phyloP scores from a whole-genome alignment of 2,113 vertebrate species.

The Dasypus novemcinctus region DNA sequence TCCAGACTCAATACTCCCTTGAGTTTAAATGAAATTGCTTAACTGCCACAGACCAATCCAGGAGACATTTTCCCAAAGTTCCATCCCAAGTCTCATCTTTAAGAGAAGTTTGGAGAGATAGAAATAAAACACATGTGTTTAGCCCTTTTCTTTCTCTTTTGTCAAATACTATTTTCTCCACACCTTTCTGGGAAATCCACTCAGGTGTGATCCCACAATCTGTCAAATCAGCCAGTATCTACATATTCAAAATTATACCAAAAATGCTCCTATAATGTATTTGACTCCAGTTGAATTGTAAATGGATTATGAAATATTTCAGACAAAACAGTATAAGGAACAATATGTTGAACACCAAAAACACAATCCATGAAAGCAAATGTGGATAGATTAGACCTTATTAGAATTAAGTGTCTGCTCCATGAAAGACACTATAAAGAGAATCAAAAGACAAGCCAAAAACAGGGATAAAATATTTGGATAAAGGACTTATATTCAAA shows the following conservation, averaged over 20 bases:
- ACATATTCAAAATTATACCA: background rate
- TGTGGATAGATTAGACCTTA: too few relatives aligned
- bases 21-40: slow-evolving; percentile 23
- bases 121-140: background rate
- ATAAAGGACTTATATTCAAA: too few relatives aligned
- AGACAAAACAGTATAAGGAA: background rate
- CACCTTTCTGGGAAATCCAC: background rate
- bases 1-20: background rate
- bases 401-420: too few relatives aligned
- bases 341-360: background rate
- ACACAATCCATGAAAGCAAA: too few relatives aligned
- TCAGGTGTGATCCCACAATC: background rate
- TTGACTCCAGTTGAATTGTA: background rate
- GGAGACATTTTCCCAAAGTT: background rate
- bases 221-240: background rate
- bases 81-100: background rate
- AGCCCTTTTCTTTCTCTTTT: background rate
- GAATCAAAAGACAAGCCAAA: too few relatives aligned
- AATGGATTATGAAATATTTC: background rate
- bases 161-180: background rate
- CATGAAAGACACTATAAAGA: too few relatives aligned
- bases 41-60: background rate
- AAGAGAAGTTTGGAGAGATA: background rate
- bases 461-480: too few relatives aligned
- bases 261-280: background rate